phyloP scores from a whole-genome alignment of 2,113 vertebrate species.

The Chaenogobius annularis region DNA sequence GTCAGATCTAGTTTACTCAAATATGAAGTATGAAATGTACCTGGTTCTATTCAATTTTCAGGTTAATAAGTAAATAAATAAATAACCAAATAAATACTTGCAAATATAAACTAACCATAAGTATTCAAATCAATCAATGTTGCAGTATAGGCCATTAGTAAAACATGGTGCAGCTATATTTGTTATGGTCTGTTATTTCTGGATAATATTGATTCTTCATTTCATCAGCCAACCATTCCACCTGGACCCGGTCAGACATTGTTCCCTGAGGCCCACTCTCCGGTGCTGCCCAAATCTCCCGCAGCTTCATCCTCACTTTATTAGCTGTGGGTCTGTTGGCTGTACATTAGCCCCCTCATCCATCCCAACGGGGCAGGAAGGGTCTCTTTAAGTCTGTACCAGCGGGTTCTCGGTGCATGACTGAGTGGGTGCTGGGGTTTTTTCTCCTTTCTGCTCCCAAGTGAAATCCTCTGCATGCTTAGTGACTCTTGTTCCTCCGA shows the following conservation, averaged over 20 bases:
- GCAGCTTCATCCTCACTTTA: conserved; percentile 47
- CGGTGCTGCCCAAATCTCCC: conserved; percentile 38
- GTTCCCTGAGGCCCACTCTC: conserved; percentile 22
- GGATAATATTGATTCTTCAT: not conserved
- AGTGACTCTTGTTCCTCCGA: conserved; percentile 65
- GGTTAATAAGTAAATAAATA: too few species aligned
- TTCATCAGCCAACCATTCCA: conserved; percentile 19
- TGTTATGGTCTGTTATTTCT: not conserved
- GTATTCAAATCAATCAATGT: not conserved
- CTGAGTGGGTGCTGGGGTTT: conserved; percentile 59
- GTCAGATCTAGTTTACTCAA: too few species aligned
- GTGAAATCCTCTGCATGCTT: conserved; percentile 56
- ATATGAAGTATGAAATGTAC: too few species aligned
- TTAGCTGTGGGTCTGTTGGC: conserved; percentile 62
- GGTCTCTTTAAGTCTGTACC: conserved; percentile 45
- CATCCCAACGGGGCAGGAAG: conserved; percentile 47
- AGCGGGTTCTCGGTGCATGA: conserved; percentile 59
- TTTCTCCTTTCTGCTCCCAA: conserved; percentile 46
- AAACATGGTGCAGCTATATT: not conserved
- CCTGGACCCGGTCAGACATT: conserved; percentile 66
- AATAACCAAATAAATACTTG: too few species aligned
- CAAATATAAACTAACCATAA: too few species aligned
- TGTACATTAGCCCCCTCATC: conserved; percentile 60
- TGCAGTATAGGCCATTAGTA: too few species aligned
- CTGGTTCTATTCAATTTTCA: too few species aligned